Percentiles rank a stretch among this genome's conserved stretches.
Conservation (phyloP, 2,797 vertebrate genomes). For the Pantherophis vulpinus region DNA sequence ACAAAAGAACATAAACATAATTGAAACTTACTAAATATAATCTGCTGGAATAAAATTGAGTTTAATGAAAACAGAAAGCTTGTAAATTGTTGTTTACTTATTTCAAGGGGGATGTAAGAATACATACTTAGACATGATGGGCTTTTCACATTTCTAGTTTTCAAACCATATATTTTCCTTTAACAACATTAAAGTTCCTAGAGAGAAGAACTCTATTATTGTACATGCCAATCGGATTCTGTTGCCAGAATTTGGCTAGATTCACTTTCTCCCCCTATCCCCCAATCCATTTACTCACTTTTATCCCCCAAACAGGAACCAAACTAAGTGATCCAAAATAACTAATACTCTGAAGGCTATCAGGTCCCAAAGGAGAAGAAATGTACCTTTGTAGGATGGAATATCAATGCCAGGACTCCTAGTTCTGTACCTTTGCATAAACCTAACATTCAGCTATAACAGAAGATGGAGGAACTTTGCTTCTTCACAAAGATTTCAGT, state of each 20-base stretch:
- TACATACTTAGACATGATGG: neutral
- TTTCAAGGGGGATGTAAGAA: neutral
- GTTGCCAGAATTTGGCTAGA: neutral
- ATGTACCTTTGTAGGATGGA: neutral
- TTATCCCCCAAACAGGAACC: neutral
- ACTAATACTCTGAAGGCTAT: neutral
- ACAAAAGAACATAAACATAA: slow-evolving; percentile 19
- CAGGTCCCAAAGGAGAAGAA: neutral
- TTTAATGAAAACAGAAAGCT: neutral
- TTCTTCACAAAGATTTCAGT: neutral
- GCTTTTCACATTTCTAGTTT: neutral
- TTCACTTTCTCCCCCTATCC: neutral
- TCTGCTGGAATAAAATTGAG: neutral
- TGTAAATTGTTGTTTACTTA: neutral
- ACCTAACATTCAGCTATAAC: neutral
- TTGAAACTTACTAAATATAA: neutral
- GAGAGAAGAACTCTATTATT: neutral
- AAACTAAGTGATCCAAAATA: neutral
- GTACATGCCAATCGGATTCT: neutral
- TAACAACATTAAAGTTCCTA: neutral
- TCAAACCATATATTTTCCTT: neutral
- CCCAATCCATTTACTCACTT: neutral
- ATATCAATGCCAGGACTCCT: neutral
- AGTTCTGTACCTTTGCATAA: neutral
- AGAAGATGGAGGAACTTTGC: neutral